A percentile compares a stretch with the other conserved stretches of the same genome.
Evolutionary conservation across 2,888 invertebrate species (phyloP).

Genomic region (Mylabris sibirica): DNA sequence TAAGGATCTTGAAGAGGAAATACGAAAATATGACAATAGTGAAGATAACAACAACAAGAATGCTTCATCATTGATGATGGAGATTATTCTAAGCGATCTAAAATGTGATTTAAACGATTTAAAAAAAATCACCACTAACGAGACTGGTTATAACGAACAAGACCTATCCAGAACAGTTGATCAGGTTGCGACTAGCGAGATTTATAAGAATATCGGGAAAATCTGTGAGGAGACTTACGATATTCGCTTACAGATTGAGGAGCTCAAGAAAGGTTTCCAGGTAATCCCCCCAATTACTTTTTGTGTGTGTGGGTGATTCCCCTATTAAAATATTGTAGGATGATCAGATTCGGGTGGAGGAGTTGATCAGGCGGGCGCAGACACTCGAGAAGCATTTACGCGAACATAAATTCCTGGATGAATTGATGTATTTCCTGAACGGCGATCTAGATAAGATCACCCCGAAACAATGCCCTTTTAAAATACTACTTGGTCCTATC

Average conservation of each 20-base stretch:
- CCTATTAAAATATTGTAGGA: slow-evolving; percentile 49
- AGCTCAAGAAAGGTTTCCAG: slow-evolving; percentile 47
- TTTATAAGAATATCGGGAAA: slow-evolving; percentile 45
- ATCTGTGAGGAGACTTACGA: slow-evolving; percentile 48
- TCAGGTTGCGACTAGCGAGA: background rate
- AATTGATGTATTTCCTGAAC: slow-evolving; percentile 65
- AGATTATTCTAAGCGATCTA: slow-evolving; percentile 44
- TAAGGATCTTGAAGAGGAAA: slow-evolving; percentile 40
- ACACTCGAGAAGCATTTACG: slow-evolving; percentile 62
- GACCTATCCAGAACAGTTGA: slow-evolving; percentile 33
- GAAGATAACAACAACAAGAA: slow-evolving; percentile 48
- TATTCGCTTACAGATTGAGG: slow-evolving; percentile 44
- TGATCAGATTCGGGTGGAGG: slow-evolving; percentile 48
- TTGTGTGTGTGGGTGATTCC: background rate
- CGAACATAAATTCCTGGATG: slow-evolving; percentile 65
- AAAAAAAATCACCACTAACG: slow-evolving; percentile 15
- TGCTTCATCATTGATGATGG: slow-evolving; percentile 47
- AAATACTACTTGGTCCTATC: slow-evolving; percentile 37
- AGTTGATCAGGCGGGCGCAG: slow-evolving; percentile 61
- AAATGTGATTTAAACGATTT: slow-evolving; percentile 41
- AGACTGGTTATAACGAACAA: background rate
- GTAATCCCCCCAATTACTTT: slow-evolving; percentile 35
- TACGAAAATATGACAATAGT: slow-evolving; percentile 41
- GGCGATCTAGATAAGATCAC: slow-evolving; percentile 61
- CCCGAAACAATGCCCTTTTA: slow-evolving; percentile 50